phyloP scores from a whole-genome alignment of 2,797 vertebrate species.

The Chrosomus eos region DNA sequence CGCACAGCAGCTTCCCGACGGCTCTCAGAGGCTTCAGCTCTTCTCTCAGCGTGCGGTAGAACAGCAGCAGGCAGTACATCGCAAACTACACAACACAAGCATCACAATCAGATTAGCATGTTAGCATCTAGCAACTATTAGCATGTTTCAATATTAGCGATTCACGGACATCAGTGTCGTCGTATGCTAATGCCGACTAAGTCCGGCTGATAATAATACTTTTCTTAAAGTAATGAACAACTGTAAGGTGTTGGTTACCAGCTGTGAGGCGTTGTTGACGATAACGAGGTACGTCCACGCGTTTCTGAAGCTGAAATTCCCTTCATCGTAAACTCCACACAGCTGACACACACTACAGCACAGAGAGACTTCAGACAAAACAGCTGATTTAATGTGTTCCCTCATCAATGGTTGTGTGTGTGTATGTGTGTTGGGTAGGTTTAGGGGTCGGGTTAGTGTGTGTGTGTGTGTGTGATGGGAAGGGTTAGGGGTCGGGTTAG shows the following conservation, averaged over 20 bases:
- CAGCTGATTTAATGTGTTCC: too few relatives aligned
- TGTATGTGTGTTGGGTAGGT: too few relatives aligned
- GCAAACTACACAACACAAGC: conserved; percentile 83
- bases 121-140: too few relatives aligned
- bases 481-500: too few relatives aligned
- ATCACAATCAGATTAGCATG: background rate
- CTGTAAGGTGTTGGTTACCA: conserved; percentile 75
- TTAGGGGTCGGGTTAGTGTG: too few relatives aligned
- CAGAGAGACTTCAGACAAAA: background rate
- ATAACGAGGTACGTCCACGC: conserved; percentile 98
- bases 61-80: conserved; percentile 97
- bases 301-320: conserved; percentile 93
- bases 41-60: conserved; percentile 92
- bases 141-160: background rate
- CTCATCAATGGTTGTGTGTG: too few relatives aligned
- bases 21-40: conserved; percentile 92
- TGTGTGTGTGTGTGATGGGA: too few relatives aligned
- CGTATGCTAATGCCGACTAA: too few relatives aligned
- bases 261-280: conserved; percentile 95
- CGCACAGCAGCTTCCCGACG: conserved; percentile 95
- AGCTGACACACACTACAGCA: conserved; percentile 88
- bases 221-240: background rate
- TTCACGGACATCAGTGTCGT: background rate
- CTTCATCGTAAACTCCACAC: conserved; percentile 90
- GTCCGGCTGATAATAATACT: background rate